Conservation (phyloP, 2,113 vertebrate genomes). For the Sciurus niger region DNA sequence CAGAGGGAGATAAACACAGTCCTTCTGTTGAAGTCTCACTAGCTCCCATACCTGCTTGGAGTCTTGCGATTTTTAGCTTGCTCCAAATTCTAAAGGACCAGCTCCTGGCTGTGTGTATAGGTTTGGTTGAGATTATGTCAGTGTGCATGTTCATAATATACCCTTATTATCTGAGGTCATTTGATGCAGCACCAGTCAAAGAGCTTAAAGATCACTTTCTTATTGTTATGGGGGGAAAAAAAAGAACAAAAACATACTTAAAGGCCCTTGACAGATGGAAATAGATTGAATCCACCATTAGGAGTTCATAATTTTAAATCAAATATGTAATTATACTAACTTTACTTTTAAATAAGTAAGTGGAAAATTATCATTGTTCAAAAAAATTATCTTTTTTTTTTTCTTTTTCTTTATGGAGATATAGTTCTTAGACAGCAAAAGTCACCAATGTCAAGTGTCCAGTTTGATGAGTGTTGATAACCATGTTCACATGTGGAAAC, state of each 20-base stretch:
- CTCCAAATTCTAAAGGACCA: not conserved
- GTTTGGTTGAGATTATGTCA: not conserved
- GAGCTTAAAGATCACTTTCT: not conserved
- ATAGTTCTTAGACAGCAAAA: constrained; percentile 40
- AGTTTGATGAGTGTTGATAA: not conserved
- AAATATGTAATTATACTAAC: not conserved
- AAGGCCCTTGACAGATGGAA: not conserved
- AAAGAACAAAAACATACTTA: fast-evolving
- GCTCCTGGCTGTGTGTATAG: not conserved
- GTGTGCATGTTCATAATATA: not conserved
- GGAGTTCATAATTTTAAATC: not conserved
- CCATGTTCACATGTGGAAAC: not conserved
- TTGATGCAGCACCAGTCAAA: not conserved
- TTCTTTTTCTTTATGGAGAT: not conserved
- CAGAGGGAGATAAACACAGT: not conserved
- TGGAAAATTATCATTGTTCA: constrained; percentile 36
- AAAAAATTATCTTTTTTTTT: constrained; percentile 28
- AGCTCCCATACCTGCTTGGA: not conserved
- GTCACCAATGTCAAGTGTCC: not conserved
- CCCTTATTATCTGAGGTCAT: not conserved
- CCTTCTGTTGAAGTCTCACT: not conserved
- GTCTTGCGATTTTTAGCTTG: not conserved
- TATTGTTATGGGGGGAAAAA: not conserved
- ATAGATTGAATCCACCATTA: not conserved
- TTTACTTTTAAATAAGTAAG: not conserved